Conservation (phyloP, 2,888 invertebrate species). For the Drosophila maculinotata region DNA sequence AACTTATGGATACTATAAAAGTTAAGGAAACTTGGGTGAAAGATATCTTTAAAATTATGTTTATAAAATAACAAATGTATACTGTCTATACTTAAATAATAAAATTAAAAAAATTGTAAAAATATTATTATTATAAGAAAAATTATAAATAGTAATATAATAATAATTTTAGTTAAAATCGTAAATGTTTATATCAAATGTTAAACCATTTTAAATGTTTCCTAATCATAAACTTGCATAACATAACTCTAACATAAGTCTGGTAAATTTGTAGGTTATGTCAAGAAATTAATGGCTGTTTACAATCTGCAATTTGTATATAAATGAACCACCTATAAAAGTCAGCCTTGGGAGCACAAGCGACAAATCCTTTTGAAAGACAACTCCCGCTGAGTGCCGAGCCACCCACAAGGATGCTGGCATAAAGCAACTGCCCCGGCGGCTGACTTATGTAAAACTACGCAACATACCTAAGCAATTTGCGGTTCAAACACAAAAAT, state of each 20-base stretch:
- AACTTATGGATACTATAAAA: background rate
- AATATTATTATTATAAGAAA: background rate
- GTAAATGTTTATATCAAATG: too few species aligned
- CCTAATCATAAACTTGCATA: too few species aligned
- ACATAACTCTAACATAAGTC: too few species aligned
- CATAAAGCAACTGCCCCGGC: background rate
- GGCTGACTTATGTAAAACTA: conserved; percentile 8
- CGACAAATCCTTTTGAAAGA: background rate
- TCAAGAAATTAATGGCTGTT: too few species aligned
- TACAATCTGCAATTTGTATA: too few species aligned
- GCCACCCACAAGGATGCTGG: background rate
- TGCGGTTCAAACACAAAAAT: conserved; percentile 42
- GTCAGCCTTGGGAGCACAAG: too few species aligned
- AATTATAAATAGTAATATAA: too few species aligned
- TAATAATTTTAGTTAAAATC: too few species aligned
- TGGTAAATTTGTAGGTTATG: too few species aligned
- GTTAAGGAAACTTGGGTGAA: background rate
- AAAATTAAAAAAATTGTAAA: background rate
- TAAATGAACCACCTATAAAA: too few species aligned
- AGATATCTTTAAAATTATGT: background rate
- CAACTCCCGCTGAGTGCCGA: background rate
- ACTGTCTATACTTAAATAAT: too few species aligned
- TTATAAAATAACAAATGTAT: background rate
- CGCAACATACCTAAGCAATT: conserved; percentile 15
- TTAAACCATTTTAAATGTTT: too few species aligned